These are phyloP conservation scores for mouse (Mus musculus) DNA, from an alignment of 2,113 vertebrate species.

Conservation along the genomic window DNA sequence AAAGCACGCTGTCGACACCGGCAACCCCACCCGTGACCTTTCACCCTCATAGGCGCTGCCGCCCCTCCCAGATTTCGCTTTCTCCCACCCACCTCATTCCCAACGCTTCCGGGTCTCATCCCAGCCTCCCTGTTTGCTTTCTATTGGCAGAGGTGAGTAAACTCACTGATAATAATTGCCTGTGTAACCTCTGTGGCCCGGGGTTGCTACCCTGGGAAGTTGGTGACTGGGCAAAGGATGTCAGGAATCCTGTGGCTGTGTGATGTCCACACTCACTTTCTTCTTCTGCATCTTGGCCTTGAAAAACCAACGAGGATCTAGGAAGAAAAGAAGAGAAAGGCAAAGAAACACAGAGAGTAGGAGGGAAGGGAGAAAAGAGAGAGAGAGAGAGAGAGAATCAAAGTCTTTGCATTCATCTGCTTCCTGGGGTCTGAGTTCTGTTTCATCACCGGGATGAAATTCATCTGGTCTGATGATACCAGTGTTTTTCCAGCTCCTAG, in stretches of 20 bases:
- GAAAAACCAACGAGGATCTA: not conserved
- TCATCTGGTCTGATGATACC: not conserved
- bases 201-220: not conserved
- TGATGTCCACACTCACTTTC: accelerated
- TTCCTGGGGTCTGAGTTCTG: not conserved
- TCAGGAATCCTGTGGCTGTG: no score
- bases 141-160: not conserved
- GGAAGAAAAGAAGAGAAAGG: no score
- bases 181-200: not conserved
- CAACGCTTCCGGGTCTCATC: not conserved
- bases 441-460: not conserved
- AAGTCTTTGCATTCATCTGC: accelerated
- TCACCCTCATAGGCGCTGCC: not conserved
- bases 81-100: not conserved
- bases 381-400: not conserved
- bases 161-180: not conserved
- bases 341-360: accelerated
- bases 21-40: not conserved
- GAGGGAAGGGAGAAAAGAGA: not conserved
- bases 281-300: not conserved
- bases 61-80: not conserved
- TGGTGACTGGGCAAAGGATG: not conserved
- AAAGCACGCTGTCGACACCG: not conserved
- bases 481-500: constrained; percentile 35
- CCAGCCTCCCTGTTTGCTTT: not conserved